Base-by-base conservation (phyloP, 1,140 invertebrate genomes). In the Arctopsyche grandis region DNA sequence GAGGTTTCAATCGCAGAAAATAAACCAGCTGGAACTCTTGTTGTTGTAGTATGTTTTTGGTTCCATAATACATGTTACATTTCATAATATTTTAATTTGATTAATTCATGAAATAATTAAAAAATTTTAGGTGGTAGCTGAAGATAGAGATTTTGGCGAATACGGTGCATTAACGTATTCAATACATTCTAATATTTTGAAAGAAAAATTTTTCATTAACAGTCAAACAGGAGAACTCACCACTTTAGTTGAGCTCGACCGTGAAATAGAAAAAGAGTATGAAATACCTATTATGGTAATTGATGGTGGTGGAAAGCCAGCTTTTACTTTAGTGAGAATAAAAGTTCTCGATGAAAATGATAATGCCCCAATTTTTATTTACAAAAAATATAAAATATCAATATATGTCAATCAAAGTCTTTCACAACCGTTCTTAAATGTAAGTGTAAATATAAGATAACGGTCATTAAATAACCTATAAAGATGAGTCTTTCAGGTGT, bases 271-370 rank as follows among this genome's bases (percentile, higher is more conserved):
- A 78, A 90, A 91, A 69, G 83, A 91, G 1, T 96, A 93, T 83
- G 92, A 94, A 83, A 89, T 96, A 38, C 91, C 92, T 0, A 89
- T 97, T 0, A 92, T 94, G 85, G 95, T 94, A 10, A 92, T 91
- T 5, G 95, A 97, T 85, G 92, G 92, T 48, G 95, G 95, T 29
- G 93, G 94, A 5, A 90, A 91, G 84, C 92, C 92, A 21, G 93
- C 93, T 5, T 95, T 94, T 84, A 88, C 94, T 0, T 91, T 90
- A 9, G 89, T 97, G 0, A 86, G 92, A 81, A 90, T 97, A 0
- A 91, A 89, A 77, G 90, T 97, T 5, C 87, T 86, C 0, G 96
- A 97, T 86, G 90, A 92, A 75, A 97, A 97, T 86, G 96, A 97
- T 83, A 96, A 96, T 85, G 84, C 90, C 19, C 96, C 96, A 0